Conservation (phyloP, 2,113 vertebrate genomes). For the Todiramphus saurophagus region DNA sequence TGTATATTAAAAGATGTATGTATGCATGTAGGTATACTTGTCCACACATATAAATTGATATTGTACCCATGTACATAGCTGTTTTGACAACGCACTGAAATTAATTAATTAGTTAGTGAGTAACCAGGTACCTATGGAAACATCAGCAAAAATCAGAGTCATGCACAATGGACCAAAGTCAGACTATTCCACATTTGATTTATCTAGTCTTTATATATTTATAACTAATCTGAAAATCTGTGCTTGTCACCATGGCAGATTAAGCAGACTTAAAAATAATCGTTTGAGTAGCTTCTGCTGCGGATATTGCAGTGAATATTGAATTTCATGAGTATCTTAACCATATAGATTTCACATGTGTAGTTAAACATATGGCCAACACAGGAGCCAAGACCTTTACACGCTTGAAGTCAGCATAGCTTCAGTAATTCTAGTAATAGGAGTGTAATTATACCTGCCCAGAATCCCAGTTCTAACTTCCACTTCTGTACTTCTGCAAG, state of each 20-base stretch:
- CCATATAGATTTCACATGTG: background rate
- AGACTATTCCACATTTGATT: background rate
- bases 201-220: constrained; percentile 7
- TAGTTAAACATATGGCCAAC: background rate
- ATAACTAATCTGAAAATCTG: constrained; percentile 49
- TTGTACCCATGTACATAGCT: background rate
- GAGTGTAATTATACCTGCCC: background rate
- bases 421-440: background rate
- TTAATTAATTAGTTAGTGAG: background rate
- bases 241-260: constrained; percentile 7
- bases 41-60: rapidly evolving
- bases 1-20: background rate
- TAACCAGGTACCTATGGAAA: background rate
- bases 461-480: background rate
- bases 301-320: background rate
- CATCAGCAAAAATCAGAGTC: background rate
- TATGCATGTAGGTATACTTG: no score
- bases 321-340: background rate
- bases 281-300: constrained; percentile 32
- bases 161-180: background rate
- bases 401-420: background rate
- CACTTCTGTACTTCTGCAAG: background rate
- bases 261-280: constrained; percentile 41
- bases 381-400: background rate
- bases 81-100: background rate